Conservation (phyloP, 2,797 vertebrate species). For the Siniperca scherzeri region DNA sequence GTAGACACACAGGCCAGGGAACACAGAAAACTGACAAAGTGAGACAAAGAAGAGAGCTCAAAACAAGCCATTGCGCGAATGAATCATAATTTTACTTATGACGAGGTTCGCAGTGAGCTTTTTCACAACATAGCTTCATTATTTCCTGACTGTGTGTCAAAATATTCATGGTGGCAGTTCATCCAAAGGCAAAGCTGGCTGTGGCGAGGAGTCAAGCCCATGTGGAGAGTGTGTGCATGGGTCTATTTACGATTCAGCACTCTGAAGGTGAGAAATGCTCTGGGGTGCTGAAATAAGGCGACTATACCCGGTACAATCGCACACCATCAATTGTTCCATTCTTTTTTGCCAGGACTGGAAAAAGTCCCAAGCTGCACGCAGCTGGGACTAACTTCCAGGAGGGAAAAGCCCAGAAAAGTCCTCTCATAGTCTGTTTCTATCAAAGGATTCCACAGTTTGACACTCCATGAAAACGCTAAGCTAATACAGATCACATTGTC, state of each 20-base stretch:
- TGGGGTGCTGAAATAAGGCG: constrained; percentile 57
- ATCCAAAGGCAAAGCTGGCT: constrained; percentile 66
- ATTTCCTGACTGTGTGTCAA: constrained; percentile 59
- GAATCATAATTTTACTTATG: constrained; percentile 40
- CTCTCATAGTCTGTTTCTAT: constrained; percentile 65
- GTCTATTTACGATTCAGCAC: constrained; percentile 61
- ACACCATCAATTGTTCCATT: constrained; percentile 81
- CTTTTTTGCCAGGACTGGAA: constrained; percentile 72
- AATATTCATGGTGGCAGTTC: constrained; percentile 62
- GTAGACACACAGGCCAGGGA: constrained; percentile 26
- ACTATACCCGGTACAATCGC: constrained; percentile 71
- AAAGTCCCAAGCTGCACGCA: constrained; percentile 64
- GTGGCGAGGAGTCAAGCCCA: constrained; percentile 52
- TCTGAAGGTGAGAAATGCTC: constrained; percentile 79
- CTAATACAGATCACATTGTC: constrained; percentile 59
- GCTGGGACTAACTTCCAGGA: constrained; percentile 69
- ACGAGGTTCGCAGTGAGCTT: constrained; percentile 38
- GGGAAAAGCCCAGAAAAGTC: constrained; percentile 74
- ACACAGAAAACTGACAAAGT: constrained; percentile 40
- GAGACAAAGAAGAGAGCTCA: constrained; percentile 40
- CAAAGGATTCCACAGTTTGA: constrained; percentile 72
- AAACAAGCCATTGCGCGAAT: constrained; percentile 34
- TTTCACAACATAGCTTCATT: constrained; percentile 30
- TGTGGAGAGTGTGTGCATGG: constrained; percentile 48
- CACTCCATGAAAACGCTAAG: constrained; percentile 66